Base-by-base conservation (phyloP, 2,113 vertebrate genomes). In the Cairina moschata region DNA sequence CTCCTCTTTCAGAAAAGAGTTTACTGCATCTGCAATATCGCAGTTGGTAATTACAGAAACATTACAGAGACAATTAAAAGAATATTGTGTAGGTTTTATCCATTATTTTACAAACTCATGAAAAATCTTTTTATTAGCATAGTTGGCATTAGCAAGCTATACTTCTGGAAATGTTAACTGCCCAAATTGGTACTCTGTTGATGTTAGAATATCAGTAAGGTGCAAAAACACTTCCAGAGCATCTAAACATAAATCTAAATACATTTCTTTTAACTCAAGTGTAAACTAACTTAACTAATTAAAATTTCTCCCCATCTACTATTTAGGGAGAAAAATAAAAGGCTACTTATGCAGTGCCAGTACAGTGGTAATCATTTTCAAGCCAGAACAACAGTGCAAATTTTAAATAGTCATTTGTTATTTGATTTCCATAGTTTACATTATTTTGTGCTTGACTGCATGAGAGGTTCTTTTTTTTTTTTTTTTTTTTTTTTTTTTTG, bases 221-320 rank as follows among this genome's bases (percentile, higher is more conserved):
- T 48, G 29, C 8, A 52, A 77, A 91, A 91, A 74, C 4, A 3
- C 22, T 83, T 80, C 86, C 7, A 17, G 63, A 90, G 7, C 31
- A 48, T 72, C 68, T 67, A 52, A 94, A 93, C 31, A 8, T 36
- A 80, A 93, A 88, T 63, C 26, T 52, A 93, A 93, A 86, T 63
- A 83, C 63, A 59, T 88, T 86, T 80, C 4, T 17, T 90, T 88
- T 81, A 55, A 83, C 32, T 83, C 55, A 63, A 1, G 1, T 66
- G 25, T 81, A 76, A 93, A 38, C 8, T n/a, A 88, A 77, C 17
- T 66, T 80, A 29, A 58, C 93, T 83, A 80, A 74, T 87, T 76
- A 76, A 89, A 86, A 13, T 17, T 48, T 48, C 20, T 48, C 46
- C 14, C 4, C 44, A 14, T 75, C 29, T 72, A 83, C 17, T 46